Conservation (phyloP, 2,113 vertebrate genomes). For the Nibea coibor region DNA sequence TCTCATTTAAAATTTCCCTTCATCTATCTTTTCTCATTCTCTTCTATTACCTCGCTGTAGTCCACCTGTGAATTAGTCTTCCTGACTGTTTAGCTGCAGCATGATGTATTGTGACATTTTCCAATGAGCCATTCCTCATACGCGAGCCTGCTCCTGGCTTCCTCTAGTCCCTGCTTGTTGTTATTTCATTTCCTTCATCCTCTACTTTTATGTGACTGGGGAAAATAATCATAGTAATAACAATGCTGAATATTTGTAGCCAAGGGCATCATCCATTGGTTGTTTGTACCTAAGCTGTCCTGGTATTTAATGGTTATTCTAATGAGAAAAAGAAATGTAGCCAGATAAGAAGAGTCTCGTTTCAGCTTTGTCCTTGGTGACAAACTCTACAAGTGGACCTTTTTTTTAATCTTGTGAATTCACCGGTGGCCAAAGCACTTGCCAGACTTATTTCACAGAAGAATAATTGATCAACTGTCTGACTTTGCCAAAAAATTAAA, state of each 20-base stretch:
- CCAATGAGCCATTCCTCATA: slow-evolving; percentile 65
- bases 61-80: slow-evolving; percentile 68
- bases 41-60: slow-evolving; percentile 43
- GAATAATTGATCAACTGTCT: slow-evolving; percentile 27
- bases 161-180: slow-evolving; percentile 29
- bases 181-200: slow-evolving; percentile 65
- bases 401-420: slow-evolving; percentile 24
- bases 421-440: neutral
- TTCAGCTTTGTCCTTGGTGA: slow-evolving; percentile 45
- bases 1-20: slow-evolving; percentile 32
- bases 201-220: slow-evolving; percentile 43
- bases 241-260: slow-evolving; percentile 64
- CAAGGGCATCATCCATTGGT: slow-evolving; percentile 61
- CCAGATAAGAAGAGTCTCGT: slow-evolving; percentile 30
- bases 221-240: slow-evolving; percentile 73
- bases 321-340: slow-evolving; percentile 55
- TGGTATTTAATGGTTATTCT: slow-evolving; percentile 59
- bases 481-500: slow-evolving; percentile 26
- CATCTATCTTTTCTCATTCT: slow-evolving; percentile 52
- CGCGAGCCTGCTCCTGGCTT: slow-evolving; percentile 9
- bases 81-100: slow-evolving; percentile 53
- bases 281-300: slow-evolving; percentile 53
- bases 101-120: slow-evolving; percentile 77
- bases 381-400: slow-evolving; percentile 19
- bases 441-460: slow-evolving; percentile 38